Evolutionary conservation across 2,888 invertebrate species (phyloP).

Genomic region (Rhagonycha lutea): DNA sequence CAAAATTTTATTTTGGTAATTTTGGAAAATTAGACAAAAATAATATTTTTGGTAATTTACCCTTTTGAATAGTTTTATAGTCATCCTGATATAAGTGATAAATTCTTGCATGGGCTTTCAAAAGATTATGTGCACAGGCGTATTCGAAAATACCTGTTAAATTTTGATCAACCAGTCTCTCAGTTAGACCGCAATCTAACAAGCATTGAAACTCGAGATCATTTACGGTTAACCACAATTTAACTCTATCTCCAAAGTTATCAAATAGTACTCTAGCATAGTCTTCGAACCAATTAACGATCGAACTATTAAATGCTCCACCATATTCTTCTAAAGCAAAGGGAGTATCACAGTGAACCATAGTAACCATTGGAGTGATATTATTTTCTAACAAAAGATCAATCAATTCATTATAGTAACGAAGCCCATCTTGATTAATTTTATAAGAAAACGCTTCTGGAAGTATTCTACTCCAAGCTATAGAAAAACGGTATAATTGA

Average conservation of each 20-base stretch:
- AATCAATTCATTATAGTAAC: slow-evolving; percentile 76
- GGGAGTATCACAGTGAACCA: slow-evolving; percentile 49
- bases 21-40: neutral
- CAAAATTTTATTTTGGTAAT: neutral
- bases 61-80: slow-evolving; percentile 13
- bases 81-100: slow-evolving; percentile 48
- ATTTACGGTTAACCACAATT: slow-evolving; percentile 59
- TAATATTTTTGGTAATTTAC: neutral
- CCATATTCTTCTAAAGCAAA: slow-evolving; percentile 59
- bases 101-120: slow-evolving; percentile 55
- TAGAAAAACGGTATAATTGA: slow-evolving; percentile 62
- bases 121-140: slow-evolving; percentile 58
- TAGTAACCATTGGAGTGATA: slow-evolving; percentile 57
- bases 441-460: slow-evolving; percentile 65
- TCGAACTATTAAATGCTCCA: slow-evolving; percentile 64
- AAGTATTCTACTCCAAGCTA: slow-evolving; percentile 69
- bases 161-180: slow-evolving; percentile 55
- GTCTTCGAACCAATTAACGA: slow-evolving; percentile 59
- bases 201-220: slow-evolving; percentile 50
- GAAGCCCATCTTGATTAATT: slow-evolving; percentile 70
- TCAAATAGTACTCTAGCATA: slow-evolving; percentile 56
- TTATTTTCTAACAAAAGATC: slow-evolving; percentile 64
- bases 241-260: slow-evolving; percentile 40
- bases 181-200: slow-evolving; percentile 40
- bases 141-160: slow-evolving; percentile 61